phyloP scores from a whole-genome alignment of 1,140 invertebrate species.

The Galleria mellonella region DNA sequence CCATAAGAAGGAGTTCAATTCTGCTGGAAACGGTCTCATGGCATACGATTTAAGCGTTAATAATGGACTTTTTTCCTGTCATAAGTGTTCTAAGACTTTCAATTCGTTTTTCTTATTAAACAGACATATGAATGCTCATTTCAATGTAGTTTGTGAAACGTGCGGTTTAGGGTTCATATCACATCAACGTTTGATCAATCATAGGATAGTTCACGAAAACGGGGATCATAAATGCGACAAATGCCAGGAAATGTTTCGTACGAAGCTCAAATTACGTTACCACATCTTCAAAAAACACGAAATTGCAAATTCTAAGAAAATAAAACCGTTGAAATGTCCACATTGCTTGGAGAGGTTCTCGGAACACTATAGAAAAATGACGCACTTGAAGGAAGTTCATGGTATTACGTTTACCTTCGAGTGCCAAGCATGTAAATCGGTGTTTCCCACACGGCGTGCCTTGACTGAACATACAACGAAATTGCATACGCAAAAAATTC shows the following conservation, averaged over 20 bases:
- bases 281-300: slow-evolving; percentile 58
- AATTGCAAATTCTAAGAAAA: slow-evolving; percentile 40
- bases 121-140: slow-evolving; percentile 63
- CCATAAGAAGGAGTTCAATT: slow-evolving; percentile 57
- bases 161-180: slow-evolving; percentile 67
- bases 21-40: slow-evolving; percentile 56
- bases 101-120: slow-evolving; percentile 61
- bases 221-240: slow-evolving; percentile 50
- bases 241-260: slow-evolving; percentile 52
- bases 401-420: slow-evolving; percentile 59
- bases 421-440: slow-evolving; percentile 42
- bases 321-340: slow-evolving; percentile 58
- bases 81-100: slow-evolving; percentile 51
- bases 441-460: slow-evolving; percentile 43
- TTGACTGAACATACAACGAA: slow-evolving; percentile 69
- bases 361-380: slow-evolving; percentile 62
- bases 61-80: slow-evolving; percentile 49
- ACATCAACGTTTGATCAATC: slow-evolving; percentile 55
- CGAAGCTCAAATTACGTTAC: slow-evolving; percentile 53
- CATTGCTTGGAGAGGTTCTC: slow-evolving; percentile 59
- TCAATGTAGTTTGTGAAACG: slow-evolving; percentile 59
- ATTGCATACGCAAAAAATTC: slow-evolving; percentile 72
- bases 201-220: slow-evolving; percentile 53
- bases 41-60: slow-evolving; percentile 46
- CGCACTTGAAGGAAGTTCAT: slow-evolving; percentile 55